Evolutionary conservation across 2,797 vertebrate species (phyloP).

Genomic region (Muscicapa striata): DNA sequence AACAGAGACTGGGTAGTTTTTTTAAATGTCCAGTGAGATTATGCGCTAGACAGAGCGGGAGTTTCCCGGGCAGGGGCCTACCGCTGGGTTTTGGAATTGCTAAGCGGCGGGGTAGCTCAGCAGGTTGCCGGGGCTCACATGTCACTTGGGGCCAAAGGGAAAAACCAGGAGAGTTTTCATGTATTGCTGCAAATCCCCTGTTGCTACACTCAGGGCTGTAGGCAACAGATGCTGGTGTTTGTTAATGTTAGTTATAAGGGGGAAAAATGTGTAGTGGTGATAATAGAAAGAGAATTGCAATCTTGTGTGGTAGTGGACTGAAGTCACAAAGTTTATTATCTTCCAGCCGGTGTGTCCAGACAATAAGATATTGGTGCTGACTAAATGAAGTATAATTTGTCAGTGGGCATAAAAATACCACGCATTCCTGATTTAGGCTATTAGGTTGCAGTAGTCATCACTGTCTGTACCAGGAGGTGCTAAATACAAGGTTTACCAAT

Average conservation of each 20-base stretch:
- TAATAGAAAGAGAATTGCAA: not conserved
- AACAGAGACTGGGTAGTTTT: not conserved
- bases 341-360: not conserved
- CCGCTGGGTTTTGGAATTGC: not conserved
- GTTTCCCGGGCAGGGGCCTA: not conserved
- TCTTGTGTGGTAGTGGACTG: not conserved
- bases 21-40: not conserved
- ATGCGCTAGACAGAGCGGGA: not conserved
- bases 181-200: not conserved
- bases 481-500: not conserved
- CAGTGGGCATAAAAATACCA: not conserved
- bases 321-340: not conserved
- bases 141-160: not conserved
- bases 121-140: constrained; percentile 1
- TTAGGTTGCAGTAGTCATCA: not conserved
- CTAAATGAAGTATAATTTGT: not conserved
- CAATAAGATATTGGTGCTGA: not conserved
- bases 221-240: not conserved
- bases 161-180: not conserved
- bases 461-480: not conserved
- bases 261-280: not conserved
- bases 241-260: not conserved
- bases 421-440: not conserved
- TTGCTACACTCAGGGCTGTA: not conserved
- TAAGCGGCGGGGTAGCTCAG: not conserved